Percentiles rank a stretch among this genome's conserved stretches.
Evolutionary conservation across 2,113 vertebrate genomes (phyloP).

Genomic region (Takifugu bimaculatus): DNA sequence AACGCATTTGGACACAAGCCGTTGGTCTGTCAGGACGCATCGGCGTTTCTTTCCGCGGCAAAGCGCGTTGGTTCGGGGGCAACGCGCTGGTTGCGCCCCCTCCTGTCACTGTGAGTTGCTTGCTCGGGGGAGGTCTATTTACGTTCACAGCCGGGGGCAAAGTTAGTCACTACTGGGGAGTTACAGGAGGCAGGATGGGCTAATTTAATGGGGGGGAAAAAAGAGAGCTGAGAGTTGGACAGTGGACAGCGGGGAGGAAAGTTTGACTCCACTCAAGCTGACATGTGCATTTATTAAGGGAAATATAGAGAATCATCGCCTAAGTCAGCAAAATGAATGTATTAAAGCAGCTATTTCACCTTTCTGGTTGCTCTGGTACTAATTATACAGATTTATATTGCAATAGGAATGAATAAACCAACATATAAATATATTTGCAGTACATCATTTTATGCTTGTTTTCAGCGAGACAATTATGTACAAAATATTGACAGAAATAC

Average conservation of each 20-base stretch:
- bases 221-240: background rate
- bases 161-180: slow-evolving; percentile 57
- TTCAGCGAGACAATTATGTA: background rate
- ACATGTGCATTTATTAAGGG: background rate
- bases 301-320: background rate
- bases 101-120: slow-evolving; percentile 49
- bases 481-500: slow-evolving; percentile 11
- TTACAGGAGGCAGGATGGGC: slow-evolving; percentile 20
- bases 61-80: slow-evolving; percentile 6
- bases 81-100: slow-evolving; percentile 26
- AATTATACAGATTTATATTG: slow-evolving; percentile 5
- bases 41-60: slow-evolving; percentile 17
- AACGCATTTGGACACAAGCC: slow-evolving; percentile 49
- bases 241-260: background rate
- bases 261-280: background rate
- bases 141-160: slow-evolving; percentile 64
- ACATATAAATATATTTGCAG: slow-evolving; percentile 12
- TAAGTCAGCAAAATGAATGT: background rate
- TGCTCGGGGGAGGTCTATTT: slow-evolving; percentile 66
- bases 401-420: slow-evolving; percentile 18
- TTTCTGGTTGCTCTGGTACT: too few species aligned
- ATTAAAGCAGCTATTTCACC: background rate
- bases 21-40: slow-evolving; percentile 54
- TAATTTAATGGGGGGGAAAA: slow-evolving; percentile 31
- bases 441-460: background rate